Evolutionary conservation across 2,888 invertebrate species (phyloP).

Genomic region (Thymelicus acteon): DNA sequence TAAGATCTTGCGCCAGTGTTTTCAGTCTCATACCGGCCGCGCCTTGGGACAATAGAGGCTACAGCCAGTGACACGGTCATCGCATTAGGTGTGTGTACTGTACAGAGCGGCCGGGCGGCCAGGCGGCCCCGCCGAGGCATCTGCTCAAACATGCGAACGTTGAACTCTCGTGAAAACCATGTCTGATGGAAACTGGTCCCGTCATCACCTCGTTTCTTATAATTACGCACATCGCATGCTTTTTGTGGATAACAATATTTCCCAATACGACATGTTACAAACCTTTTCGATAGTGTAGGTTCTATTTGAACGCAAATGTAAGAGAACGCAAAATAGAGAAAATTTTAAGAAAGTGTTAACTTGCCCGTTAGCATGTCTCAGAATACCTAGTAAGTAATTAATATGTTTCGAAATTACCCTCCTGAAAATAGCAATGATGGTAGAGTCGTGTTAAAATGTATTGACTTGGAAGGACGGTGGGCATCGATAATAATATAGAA

Average conservation of each 20-base stretch:
- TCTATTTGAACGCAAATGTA: too few relatives aligned
- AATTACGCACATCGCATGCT: conserved; percentile 35
- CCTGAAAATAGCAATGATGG: too few relatives aligned
- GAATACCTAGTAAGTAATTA: too few relatives aligned
- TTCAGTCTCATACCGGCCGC: conserved; percentile 25
- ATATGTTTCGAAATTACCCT: too few relatives aligned
- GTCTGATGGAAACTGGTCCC: conserved; percentile 65
- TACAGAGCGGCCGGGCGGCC: conserved; percentile 30
- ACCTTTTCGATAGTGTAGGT: too few relatives aligned
- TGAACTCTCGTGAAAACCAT: conserved; percentile 69
- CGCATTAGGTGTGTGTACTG: conserved; percentile 38
- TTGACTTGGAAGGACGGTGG: too few relatives aligned
- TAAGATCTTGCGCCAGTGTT: conserved; percentile 26
- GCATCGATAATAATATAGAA: too few relatives aligned
- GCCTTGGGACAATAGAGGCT: conserved; percentile 38
- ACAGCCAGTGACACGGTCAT: conserved; percentile 52
- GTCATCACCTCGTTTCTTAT: conserved; percentile 44
- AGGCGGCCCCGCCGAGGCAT: conserved; percentile 50
- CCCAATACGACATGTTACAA: not conserved
- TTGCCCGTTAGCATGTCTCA: too few relatives aligned
- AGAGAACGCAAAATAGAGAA: too few relatives aligned
- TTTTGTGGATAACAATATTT: conserved; percentile 8
- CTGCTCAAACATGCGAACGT: conserved; percentile 69
- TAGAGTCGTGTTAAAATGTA: too few relatives aligned
- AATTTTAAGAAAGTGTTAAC: too few relatives aligned